Evolutionary conservation across 2,888 invertebrate species (phyloP), one percentile per base, ranked within the genome.

Genomic region (Idaea biselata): DNA sequence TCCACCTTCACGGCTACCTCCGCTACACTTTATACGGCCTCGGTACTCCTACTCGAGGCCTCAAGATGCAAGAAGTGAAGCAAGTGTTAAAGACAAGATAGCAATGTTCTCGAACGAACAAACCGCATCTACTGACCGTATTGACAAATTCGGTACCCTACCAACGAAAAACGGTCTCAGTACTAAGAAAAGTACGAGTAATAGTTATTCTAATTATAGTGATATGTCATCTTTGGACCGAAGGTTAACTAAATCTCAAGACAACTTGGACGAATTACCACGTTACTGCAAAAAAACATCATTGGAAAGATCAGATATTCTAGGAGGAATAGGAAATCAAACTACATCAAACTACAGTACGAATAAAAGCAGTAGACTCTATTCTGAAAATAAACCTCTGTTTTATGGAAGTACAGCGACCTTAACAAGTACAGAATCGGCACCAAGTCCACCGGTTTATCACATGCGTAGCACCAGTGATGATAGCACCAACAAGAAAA

Each of bases 81-180:
- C 95, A 71, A 97, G 96, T 77, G 97, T 97, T 62, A 95, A 95
- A 77, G 97, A 97, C 81, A 97, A 97, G 89, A 97, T 97, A 75
- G 97, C 97, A 64, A 96, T 97, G 96, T 97, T 97, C 86, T 96
- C 97, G 58, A 94, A 91, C 72, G 91, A 92, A 67, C 85, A 85
- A 65, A 75, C 87, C 1, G 76, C 84, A 55, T 89, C 91, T 65
- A 76, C 91, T 16, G 88, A 90, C 67, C 82, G 84, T 33, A 73
- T 93, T 61, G 89, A 90, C 68, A 90, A 92, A 79, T 89, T 86
- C 77, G 84, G 89, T 57, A 90, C 91, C 32, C 76, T 91, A 63
- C 91, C 91, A 33, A 67, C 77, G 6, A 85, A 85, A 73, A 82
- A 76, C 67, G 70, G 81, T 63, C 79, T 85, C 60, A 79, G 76